Evolutionary conservation across 2,888 invertebrate genomes (phyloP).

Genomic region (Drosophila quinaria): DNA sequence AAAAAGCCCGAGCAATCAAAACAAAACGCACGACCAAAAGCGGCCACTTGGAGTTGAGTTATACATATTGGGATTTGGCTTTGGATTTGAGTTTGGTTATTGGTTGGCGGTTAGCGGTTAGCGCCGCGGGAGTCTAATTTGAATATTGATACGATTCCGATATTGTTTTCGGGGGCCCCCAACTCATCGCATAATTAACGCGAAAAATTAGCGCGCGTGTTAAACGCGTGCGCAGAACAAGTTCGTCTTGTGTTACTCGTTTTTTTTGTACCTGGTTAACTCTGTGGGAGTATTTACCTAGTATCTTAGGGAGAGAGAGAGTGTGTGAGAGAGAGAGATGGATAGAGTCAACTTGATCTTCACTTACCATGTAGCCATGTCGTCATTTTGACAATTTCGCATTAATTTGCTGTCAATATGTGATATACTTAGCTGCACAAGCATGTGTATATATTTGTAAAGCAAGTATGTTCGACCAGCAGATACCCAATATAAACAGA

Average conservation of each 20-base stretch:
- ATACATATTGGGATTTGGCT: neutral
- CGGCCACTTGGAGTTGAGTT: constrained; percentile 15
- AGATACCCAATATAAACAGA: neutral
- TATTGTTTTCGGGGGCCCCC: constrained; percentile 38
- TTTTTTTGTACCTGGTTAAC: constrained; percentile 1
- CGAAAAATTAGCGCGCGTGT: constrained; percentile 76
- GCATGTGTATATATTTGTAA: too few relatives aligned
- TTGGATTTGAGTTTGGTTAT: constrained; percentile 3
- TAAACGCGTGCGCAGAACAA: constrained; percentile 72
- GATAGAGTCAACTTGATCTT: constrained; percentile 11
- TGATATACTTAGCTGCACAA: constrained; percentile 7
- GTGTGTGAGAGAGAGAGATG: neutral
- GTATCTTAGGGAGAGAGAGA: constrained; percentile 3
- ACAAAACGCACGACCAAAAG: constrained; percentile 61
- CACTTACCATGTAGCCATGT: constrained; percentile 34
- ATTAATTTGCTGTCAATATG: constrained; percentile 36
- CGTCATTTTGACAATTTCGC: constrained; percentile 33
- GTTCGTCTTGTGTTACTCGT: constrained; percentile 35
- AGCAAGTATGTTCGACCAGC: neutral
- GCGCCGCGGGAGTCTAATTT: constrained; percentile 65
- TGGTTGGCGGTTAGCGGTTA: constrained; percentile 7
- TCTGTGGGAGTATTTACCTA: constrained; percentile 4
- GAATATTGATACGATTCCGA: constrained; percentile 76
- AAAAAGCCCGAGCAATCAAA: constrained; percentile 69
- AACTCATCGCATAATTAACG: constrained; percentile 64